These are phyloP conservation scores for Caenorhabditis imperialis DNA, from an alignment of 2,888 invertebrate species.

Conservation along the genomic window DNA sequence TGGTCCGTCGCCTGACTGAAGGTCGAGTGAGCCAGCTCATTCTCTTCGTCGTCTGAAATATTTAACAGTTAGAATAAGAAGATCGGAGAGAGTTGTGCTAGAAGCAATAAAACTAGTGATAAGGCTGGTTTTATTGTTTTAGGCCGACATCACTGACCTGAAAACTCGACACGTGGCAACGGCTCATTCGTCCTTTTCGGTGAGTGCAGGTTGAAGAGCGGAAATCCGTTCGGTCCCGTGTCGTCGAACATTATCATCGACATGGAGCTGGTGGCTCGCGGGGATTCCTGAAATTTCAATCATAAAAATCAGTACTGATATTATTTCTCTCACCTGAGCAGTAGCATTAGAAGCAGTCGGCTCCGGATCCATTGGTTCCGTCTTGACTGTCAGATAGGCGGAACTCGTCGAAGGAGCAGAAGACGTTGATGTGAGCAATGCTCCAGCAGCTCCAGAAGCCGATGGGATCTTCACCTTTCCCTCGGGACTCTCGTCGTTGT, in stretches of 20 bases:
- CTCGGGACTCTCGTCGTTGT: neutral
- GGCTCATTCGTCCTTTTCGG: constrained; percentile 40
- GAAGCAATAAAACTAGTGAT: too few relatives aligned
- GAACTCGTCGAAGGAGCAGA: neutral
- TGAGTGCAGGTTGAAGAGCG: constrained; percentile 38
- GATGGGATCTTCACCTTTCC: constrained; percentile 15
- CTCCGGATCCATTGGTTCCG: constrained; percentile 2
- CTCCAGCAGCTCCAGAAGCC: neutral
- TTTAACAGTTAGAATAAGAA: too few relatives aligned
- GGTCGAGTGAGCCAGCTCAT: constrained; percentile 33
- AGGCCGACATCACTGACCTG: constrained; percentile 37
- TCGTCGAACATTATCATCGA: constrained; percentile 46
- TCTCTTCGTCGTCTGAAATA: constrained; percentile 54
- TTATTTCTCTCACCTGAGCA: constrained; percentile 10
- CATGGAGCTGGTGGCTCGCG: constrained; percentile 30
- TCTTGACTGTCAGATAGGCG: constrained; percentile 1
- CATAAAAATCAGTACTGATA: neutral
- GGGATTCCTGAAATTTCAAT: constrained; percentile 14
- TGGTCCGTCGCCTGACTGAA: constrained; percentile 47
- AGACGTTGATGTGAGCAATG: neutral
- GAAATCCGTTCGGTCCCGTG: constrained; percentile 20
- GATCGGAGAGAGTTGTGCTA: too few relatives aligned
- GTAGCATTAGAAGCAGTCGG: neutral
- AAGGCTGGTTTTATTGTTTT: too few relatives aligned
- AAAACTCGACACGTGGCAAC: constrained; percentile 56